A percentile compares a stretch with the other conserved stretches of the same genome.
phyloP scores from a whole-genome alignment of 2,888 invertebrate genomes.

The Abrostola triplasia region DNA sequence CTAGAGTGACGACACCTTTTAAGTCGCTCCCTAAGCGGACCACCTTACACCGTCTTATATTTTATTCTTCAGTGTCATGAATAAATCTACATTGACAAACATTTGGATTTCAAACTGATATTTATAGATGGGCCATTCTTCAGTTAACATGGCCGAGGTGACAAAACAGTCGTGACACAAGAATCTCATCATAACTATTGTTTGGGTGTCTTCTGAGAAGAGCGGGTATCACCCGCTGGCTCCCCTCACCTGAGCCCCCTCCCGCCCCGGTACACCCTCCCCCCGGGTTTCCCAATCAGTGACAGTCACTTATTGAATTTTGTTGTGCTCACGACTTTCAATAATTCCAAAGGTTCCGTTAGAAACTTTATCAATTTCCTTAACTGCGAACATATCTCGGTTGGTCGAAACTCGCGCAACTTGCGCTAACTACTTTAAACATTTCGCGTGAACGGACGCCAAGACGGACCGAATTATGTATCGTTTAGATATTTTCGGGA shows the following conservation, averaged over 20 bases:
- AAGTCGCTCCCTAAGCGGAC: no score
- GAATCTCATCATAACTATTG: no score
- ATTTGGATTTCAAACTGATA: no score
- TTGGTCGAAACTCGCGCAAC: constrained; percentile 56
- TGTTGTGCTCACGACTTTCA: constrained; percentile 85
- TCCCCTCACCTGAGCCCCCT: background rate
- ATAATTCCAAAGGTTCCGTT: constrained; percentile 81
- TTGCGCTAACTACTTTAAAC: constrained; percentile 40
- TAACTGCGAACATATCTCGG: constrained; percentile 78
- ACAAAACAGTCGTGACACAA: no score
- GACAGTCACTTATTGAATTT: constrained; percentile 87
- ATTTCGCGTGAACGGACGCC: constrained; percentile 31
- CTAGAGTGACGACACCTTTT: no score
- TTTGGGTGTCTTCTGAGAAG: background rate
- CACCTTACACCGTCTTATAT: no score
- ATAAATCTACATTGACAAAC: no score
- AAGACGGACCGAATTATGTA: constrained; percentile 42
- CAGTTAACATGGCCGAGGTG: no score
- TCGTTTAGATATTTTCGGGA: constrained; percentile 35
- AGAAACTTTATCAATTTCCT: constrained; percentile 87
- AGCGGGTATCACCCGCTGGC: constrained; percentile 12
- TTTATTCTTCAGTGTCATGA: no score
- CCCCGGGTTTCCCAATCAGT: constrained; percentile 77
- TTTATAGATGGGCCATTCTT: no score
- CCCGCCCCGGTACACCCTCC: constrained; percentile 48